Evolutionary conservation across 2,888 invertebrate genomes (phyloP).

Genomic region (Mimumesa dahlbomi): DNA sequence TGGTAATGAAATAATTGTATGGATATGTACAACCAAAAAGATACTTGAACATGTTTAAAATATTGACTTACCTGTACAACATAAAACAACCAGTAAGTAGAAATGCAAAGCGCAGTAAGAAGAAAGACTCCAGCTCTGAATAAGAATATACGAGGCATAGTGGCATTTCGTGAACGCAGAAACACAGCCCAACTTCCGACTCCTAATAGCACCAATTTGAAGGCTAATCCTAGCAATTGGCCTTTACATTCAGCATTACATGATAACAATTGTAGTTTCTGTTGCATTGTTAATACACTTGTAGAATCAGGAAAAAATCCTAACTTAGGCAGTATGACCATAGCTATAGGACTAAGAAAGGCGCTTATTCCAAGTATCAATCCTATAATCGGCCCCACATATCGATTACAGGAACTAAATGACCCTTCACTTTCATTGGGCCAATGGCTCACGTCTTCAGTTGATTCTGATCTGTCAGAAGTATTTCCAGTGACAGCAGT

Average conservation of each 20-base stretch:
- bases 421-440: constrained; percentile 87
- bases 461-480: constrained; percentile 96
- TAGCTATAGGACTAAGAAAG: constrained; percentile 95
- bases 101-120: constrained; percentile 93
- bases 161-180: constrained; percentile 90
- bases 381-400: constrained; percentile 90
- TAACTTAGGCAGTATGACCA: constrained; percentile 96
- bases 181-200: constrained; percentile 97
- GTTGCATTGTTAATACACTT: constrained; percentile 85
- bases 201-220: constrained; percentile 93
- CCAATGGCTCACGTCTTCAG: constrained; percentile 94
- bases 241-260: constrained; percentile 98
- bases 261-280: constrained; percentile 87
- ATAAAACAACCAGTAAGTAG: constrained; percentile 99
- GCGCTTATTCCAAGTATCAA: constrained; percentile 90
- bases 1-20: too few species aligned
- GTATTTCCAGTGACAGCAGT: constrained; percentile 98
- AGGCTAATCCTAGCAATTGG: constrained; percentile 92
- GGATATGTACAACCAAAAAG: too few species aligned
- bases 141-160: constrained; percentile 94
- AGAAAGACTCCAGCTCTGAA: constrained; percentile 94
- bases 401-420: constrained; percentile 89
- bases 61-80: constrained; percentile 86
- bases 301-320: constrained; percentile 89
- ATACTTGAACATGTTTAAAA: neutral